A percentile compares a stretch with the other conserved stretches of the same genome.
Evolutionary conservation across 2,888 invertebrate species (phyloP).

Genomic region (Dione juno): DNA sequence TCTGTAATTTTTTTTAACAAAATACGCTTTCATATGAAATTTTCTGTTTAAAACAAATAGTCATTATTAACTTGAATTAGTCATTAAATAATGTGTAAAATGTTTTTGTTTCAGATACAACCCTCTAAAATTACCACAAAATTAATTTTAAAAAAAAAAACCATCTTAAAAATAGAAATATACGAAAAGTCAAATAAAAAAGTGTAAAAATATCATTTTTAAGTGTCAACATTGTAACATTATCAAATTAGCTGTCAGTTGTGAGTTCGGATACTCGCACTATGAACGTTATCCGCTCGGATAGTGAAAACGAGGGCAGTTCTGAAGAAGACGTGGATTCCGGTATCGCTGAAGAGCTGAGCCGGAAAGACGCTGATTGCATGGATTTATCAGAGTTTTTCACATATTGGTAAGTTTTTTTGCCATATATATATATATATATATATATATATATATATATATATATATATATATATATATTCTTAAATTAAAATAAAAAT

Average conservation of each 20-base stretch:
- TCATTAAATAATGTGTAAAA: background rate
- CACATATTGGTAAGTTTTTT: constrained; percentile 65
- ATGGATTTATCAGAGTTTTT: constrained; percentile 77
- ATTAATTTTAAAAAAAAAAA: background rate
- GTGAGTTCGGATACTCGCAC: constrained; percentile 20
- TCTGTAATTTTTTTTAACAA: too few relatives aligned
- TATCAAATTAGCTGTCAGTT: background rate
- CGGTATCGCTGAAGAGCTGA: constrained; percentile 70
- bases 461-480: too few relatives aligned
- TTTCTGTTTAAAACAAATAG: background rate
- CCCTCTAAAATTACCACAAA: background rate
- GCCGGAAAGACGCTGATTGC: constrained; percentile 62
- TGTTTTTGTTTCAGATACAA: constrained; percentile 3
- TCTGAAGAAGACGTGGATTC: constrained; percentile 77
- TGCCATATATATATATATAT: too few relatives aligned
- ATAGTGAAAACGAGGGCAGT: constrained; percentile 57
- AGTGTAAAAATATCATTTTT: background rate
- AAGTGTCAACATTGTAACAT: constrained; percentile 21
- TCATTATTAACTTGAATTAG: background rate
- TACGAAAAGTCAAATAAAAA: background rate
- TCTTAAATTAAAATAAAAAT: too few relatives aligned
- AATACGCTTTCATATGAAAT: too few relatives aligned
- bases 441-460: too few relatives aligned
- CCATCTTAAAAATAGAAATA: background rate
- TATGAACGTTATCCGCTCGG: constrained; percentile 46